phyloP scores from a whole-genome alignment of 1,140 invertebrate species.

The Delia radicum region DNA sequence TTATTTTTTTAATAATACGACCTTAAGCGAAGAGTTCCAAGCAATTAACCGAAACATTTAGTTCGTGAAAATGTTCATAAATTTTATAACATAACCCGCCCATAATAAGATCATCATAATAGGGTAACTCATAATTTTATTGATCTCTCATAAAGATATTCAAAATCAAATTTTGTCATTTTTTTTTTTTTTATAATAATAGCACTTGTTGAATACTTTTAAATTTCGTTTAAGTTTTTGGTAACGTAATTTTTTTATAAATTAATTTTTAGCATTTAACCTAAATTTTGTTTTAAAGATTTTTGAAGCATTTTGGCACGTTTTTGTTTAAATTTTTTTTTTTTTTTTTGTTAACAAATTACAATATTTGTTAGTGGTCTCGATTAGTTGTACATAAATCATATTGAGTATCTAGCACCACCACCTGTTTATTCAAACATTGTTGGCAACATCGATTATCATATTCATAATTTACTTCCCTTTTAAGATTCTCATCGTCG shows the following conservation, averaged over 20 bases:
- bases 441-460: background rate
- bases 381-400: background rate
- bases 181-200: background rate
- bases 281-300: background rate
- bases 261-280: background rate
- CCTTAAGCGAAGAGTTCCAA: too few relatives aligned
- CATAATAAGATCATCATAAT: too few relatives aligned
- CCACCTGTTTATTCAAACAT: background rate
- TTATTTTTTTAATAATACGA: too few relatives aligned
- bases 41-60: too few relatives aligned
- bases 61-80: too few relatives aligned
- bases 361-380: background rate
- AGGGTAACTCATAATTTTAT: background rate
- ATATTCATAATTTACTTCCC: too few relatives aligned
- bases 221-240: background rate
- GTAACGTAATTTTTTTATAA: background rate
- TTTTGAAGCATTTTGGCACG: conserved; percentile 2
- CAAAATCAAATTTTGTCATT: background rate
- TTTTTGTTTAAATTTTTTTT: background rate
- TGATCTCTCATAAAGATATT: background rate
- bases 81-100: too few relatives aligned
- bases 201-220: conserved; percentile 20
- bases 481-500: too few relatives aligned
- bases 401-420: background rate
- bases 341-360: background rate